Conservation (phyloP, 2,888 invertebrate genomes). For the Timema cristinae region DNA sequence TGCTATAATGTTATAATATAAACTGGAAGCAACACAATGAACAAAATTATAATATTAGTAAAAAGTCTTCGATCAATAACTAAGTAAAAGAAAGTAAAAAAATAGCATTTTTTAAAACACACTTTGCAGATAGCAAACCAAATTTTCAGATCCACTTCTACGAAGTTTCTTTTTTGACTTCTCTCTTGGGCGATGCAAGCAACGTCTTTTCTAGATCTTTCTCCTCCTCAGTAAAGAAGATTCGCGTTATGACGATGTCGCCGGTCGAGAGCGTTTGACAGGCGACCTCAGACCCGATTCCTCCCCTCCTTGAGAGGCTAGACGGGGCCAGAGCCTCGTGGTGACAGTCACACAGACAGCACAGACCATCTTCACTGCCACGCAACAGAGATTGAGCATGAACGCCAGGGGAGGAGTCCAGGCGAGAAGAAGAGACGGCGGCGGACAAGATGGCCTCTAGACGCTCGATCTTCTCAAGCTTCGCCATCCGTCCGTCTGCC, state of each 20-base stretch:
- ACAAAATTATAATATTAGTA: no score
- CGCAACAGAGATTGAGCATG: not conserved
- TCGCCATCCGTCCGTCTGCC: conserved; percentile 77
- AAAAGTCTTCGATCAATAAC: no score
- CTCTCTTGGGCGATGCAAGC: conserved; percentile 51
- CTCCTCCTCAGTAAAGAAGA: conserved; percentile 59
- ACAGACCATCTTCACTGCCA: not conserved
- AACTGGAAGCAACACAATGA: no score
- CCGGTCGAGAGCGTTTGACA: conserved; percentile 88
- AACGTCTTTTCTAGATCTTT: conserved; percentile 53
- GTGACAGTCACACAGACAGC: conserved; percentile 28
- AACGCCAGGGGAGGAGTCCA: not conserved
- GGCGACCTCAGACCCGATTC: conserved; percentile 50
- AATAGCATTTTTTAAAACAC: not conserved
- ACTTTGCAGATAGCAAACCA: not conserved
- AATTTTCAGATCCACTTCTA: not conserved
- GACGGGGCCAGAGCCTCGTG: not conserved
- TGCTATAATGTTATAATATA: no score
- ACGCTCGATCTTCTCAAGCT: conserved; percentile 79
- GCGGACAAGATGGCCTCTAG: conserved; percentile 80
- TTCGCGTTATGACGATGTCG: conserved; percentile 86
- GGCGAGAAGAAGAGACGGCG: not conserved
- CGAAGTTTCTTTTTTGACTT: conserved; percentile 8
- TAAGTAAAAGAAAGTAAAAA: no score
- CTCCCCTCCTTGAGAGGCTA: conserved; percentile 31